Base-by-base conservation (phyloP, 2,797 vertebrate species). In the Muscicapa striata region DNA sequence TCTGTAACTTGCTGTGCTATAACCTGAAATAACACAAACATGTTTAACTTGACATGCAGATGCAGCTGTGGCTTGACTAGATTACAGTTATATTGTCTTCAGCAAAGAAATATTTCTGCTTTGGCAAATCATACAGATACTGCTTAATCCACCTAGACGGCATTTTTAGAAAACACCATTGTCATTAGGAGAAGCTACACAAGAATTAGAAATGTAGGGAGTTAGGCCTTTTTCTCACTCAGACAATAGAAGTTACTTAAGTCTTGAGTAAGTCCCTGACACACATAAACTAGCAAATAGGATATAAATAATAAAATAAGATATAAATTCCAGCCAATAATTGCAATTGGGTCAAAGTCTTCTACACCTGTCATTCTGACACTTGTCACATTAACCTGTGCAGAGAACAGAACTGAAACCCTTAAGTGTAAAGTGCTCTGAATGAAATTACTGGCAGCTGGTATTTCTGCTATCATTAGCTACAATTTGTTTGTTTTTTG, bases 1-100 rank as follows among this genome's bases (percentile, higher is more conserved):
- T 99, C 98, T 21, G 98, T 99, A 93, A 99, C 99, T 96, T 99
- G 97, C 43, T 98, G 96, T 78, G 99, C 98, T 91, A 99, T 98
- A 76, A 98, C 96, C 99, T 99, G 64, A 89, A 95, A 84, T 40
- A 73, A 92, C 68, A 85, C 54, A 85, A 67, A 67, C 29, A 26
- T 4, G 19, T 90, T 87, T 70, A 26, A 59, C 24, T 55, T 67
- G 26, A 90, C 45, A 74, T 8, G 34, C 66, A 87, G 36, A 15
- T 41, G 51, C 76, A 78, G 54, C 46, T 72, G 38, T 30, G 68
- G 26, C 43, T 76, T 46, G 43, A 34, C 38, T 29, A 79, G 48
- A 52, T 46, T 13, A 46, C 10, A 15, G 32, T 15, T 30, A 36
- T 15, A 49, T 4, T 34, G 23, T 54, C 73, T 52, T 55, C 30